Base-by-base conservation (phyloP, 2,113 vertebrate species). In the Callorhinus ursinus region DNA sequence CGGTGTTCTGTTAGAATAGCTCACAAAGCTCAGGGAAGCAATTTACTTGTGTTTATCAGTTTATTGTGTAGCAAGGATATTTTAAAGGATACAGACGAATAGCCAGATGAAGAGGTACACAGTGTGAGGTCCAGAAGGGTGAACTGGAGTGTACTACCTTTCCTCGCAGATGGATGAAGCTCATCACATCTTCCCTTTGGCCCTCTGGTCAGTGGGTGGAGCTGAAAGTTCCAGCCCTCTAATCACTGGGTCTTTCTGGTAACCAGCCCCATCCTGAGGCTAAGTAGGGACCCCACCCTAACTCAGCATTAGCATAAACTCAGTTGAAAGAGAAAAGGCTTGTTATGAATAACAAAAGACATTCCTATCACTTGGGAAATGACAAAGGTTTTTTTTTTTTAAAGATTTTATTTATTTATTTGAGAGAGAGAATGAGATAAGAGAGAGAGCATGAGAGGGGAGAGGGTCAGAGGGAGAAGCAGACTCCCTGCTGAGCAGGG, bases 81-180 rank as follows among this genome's bases (percentile, higher is more conserved):
- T 83, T 74, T 84, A 83, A 95, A 95, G 39, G 33, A 69, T 90
- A 91, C 18, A 79, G 88, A 79, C 39, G 24, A 95, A 33, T 57
- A 65, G 26, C 31, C 31, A 95, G 22, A 90, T 77, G 71, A 80
- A 80, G 15, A 86, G 81, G 82, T 71, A 71, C 6, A 65, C 24
- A 79, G 16, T 2, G 15, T 2, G 14, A 77, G 4, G 24, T 79
- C 65, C 10, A 26, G 24, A 71, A 81, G 80, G 63, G 31, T 61
- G 42, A 90, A 49, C 16, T 46, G 55, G 49, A 7, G 69, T 90
- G 7, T 4, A 8, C 49, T 26, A 59, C 55, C 55, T 72, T 87
- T 87, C 65, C 61, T 53, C 26, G 53, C 28, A 85, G 10, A 46
- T 31, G 28, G 65, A 39, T 36, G 57, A 26, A 83, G 31, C 61